phyloP scores from a whole-genome alignment of 2,113 vertebrate genomes.

The Serilophus lunatus region DNA sequence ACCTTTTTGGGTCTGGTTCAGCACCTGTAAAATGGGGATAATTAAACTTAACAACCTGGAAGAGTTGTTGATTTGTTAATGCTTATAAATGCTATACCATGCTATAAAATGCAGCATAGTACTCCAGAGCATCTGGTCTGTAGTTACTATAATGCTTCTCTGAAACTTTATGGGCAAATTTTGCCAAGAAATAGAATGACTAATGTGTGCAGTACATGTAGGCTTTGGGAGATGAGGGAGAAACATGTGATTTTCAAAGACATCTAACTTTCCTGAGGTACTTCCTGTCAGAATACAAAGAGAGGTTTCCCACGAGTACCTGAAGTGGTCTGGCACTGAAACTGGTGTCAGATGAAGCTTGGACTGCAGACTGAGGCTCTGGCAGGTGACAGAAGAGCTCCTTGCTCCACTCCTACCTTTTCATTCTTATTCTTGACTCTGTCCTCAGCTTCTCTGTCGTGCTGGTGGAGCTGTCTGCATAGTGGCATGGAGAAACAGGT shows the following conservation, averaged over 20 bases:
- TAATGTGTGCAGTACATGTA: background rate
- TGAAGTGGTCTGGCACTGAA: background rate
- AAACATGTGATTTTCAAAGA: background rate
- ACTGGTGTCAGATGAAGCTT: background rate
- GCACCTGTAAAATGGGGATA: constrained; percentile 31
- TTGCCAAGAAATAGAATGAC: background rate
- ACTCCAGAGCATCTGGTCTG: constrained; percentile 11
- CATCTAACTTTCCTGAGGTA: background rate
- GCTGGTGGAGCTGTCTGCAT: background rate
- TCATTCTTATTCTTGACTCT: background rate
- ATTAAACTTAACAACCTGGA: constrained; percentile 48
- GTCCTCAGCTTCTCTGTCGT: background rate
- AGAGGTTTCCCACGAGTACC: background rate
- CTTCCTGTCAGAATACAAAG: background rate
- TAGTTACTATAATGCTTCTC: background rate
- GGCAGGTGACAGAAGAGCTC: background rate
- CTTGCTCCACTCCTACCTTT: background rate
- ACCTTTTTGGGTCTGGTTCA: background rate
- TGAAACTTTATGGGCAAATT: background rate
- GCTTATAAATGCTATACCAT: constrained; percentile 21
- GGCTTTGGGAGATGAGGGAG: background rate
- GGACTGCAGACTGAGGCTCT: background rate
- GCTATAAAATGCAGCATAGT: constrained; percentile 16
- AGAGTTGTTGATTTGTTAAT: constrained; percentile 48
- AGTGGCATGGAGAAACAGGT: background rate